phyloP scores from a whole-genome alignment of 1,140 invertebrate species.

The Lerema accius region DNA sequence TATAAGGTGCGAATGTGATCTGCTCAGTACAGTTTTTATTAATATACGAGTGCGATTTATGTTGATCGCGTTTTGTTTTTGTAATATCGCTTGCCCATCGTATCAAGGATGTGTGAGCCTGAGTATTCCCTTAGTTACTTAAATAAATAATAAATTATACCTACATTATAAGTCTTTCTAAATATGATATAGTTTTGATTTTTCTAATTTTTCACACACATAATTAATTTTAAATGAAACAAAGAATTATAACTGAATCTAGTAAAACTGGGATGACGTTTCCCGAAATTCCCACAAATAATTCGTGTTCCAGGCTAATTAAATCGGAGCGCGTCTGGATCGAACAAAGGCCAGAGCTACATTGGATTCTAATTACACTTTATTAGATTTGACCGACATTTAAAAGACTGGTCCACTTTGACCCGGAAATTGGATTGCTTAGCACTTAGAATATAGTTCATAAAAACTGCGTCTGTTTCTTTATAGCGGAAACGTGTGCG shows the following conservation, averaged over 20 bases:
- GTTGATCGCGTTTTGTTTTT: no score
- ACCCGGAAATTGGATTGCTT: constrained; percentile 28
- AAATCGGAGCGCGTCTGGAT: constrained; percentile 11
- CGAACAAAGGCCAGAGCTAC: constrained; percentile 25
- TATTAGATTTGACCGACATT: constrained; percentile 33
- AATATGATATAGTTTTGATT: no score
- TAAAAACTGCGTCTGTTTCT: constrained; percentile 19
- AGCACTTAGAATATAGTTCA: constrained; percentile 22
- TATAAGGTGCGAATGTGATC: constrained; percentile 19
- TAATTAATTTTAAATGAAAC: no score
- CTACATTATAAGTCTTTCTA: no score
- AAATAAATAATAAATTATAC: no score
- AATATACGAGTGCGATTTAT: no score
- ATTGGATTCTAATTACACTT: constrained; percentile 30
- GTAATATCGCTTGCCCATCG: no score
- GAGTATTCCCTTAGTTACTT: no score
- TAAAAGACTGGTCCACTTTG: constrained; percentile 28
- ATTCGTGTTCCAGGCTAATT: constrained; percentile 26
- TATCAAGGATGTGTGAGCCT: no score
- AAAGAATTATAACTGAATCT: no score
- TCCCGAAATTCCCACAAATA: constrained; percentile 3
- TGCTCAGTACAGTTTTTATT: constrained; percentile 26
- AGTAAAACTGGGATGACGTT: no score
- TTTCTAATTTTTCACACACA: no score
- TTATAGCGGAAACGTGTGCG: constrained; percentile 16